phyloP scores from a whole-genome alignment of 1,140 invertebrate genomes.

The Arctopsyche grandis region DNA sequence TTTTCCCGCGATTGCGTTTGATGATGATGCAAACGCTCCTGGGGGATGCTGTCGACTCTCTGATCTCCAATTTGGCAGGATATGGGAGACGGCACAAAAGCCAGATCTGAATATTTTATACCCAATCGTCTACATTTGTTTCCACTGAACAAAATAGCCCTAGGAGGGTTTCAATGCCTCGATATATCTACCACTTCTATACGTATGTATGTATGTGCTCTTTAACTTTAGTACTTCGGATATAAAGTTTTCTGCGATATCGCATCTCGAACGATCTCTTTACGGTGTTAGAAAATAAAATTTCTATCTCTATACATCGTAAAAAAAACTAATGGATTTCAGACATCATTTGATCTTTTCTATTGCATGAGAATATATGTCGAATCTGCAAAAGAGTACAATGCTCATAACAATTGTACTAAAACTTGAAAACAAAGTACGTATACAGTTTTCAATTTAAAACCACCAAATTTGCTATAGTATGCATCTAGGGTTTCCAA shows the following conservation, averaged over 20 bases:
- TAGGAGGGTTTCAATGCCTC: neutral
- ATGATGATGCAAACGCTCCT: conserved; percentile 11
- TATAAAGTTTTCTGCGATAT: neutral
- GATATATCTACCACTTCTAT: too few relatives aligned
- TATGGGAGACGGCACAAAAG: neutral
- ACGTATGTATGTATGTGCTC: neutral
- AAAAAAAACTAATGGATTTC: neutral
- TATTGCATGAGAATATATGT: too few relatives aligned
- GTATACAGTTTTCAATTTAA: too few relatives aligned
- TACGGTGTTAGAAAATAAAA: too few relatives aligned
- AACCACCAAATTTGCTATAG: too few relatives aligned
- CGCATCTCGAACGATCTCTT: neutral
- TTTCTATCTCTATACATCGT: neutral
- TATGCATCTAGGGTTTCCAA: too few relatives aligned
- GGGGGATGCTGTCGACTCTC: neutral
- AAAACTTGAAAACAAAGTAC: too few relatives aligned
- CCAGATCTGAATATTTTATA: conserved; percentile 22
- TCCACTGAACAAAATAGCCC: neutral
- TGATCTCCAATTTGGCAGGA: conserved; percentile 17
- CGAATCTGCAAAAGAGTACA: too few relatives aligned
- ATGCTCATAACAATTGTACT: too few relatives aligned
- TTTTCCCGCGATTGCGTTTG: conserved; percentile 4
- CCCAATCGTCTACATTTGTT: neutral
- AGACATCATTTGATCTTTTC: neutral
- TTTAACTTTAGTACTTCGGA: neutral